Base-by-base conservation (phyloP, 2,888 invertebrate genomes). In the Phasia obesa region DNA sequence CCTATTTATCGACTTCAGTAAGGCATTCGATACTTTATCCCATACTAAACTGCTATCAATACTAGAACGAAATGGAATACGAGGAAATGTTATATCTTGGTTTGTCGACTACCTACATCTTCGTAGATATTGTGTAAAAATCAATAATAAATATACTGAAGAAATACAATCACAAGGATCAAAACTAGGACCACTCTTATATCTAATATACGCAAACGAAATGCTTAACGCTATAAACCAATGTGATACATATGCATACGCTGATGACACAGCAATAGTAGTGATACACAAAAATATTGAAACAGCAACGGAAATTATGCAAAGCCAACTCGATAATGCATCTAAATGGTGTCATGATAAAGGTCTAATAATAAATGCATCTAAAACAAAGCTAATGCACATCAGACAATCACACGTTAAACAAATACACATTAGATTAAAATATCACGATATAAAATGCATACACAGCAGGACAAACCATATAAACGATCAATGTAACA, bases 321-420 rank as follows among this genome's bases (percentile, higher is more conserved):
- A 49, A 49, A 49, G 2, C 0, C 21, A 21, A 11, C 21, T 49
- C 3, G 21, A 49, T 21, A 21, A 19, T 2, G 17, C 17, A n/a
- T 47, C 4, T 17, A 47, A 47, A 47, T 47, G 47, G 47, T 47
- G 49, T 17, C 49, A 49, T 49, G 21, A 49, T 9, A 49, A 49
- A 1, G 49, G 49, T 11, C 49, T 49, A 5, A 11, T 21, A 2
- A 49, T 49, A 1, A 49, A 49, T 21, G 49, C 21, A 21, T 19
- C 49, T 11, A 49, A 49, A 49, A 49, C 49, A 1, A 49, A 49
- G 21, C 19, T 49, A 0, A 49, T 49, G 21, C 49, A 49, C 7
- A 49, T 49, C 9, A 17, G 44, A 17, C 49, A 49, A 47, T n/a
- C 11, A 21, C 49, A 44, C 7, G 7, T 44, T n/a, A 44, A 44